Percentiles rank a stretch among this genome's conserved stretches.
phyloP scores from a whole-genome alignment of 2,888 invertebrate genomes.

The Podotricha telesiphe region DNA sequence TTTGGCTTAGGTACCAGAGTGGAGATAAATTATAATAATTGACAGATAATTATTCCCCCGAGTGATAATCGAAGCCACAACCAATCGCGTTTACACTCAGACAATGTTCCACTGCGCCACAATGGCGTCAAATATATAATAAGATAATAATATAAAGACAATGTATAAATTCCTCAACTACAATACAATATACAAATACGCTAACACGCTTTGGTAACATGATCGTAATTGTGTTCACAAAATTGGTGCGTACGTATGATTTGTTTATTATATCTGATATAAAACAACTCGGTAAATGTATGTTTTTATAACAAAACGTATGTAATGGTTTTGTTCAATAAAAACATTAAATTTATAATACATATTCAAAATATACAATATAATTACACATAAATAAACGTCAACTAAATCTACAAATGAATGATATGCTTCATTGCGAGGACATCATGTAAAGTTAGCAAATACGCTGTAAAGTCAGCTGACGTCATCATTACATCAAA shows the following conservation, averaged over 20 bases:
- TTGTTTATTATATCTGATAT: conserved; percentile 11
- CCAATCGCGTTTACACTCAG: too few species aligned
- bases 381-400: not conserved
- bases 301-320: not conserved
- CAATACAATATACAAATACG: conserved; percentile 10
- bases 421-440: not conserved
- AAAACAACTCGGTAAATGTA: not conserved
- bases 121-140: too few species aligned
- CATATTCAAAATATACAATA: not conserved
- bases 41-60: too few species aligned
- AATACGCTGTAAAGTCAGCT: conserved; percentile 40
- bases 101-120: too few species aligned
- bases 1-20: too few species aligned
- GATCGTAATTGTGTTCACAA: conserved; percentile 20
- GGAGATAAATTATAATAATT: too few species aligned
- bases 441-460: not conserved
- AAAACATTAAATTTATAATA: not conserved
- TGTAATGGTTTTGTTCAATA: not conserved
- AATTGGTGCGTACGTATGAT: conserved; percentile 2
- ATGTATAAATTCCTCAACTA: not conserved
- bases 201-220: conserved; percentile 23
- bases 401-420: not conserved
- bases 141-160: not conserved
- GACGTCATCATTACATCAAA: conserved; percentile 60
- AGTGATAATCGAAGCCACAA: too few species aligned